A percentile compares a stretch with the other conserved stretches of the same genome.
Evolutionary conservation across 2,888 invertebrate species (phyloP).

Genomic region (Chloroclysta siterata): DNA sequence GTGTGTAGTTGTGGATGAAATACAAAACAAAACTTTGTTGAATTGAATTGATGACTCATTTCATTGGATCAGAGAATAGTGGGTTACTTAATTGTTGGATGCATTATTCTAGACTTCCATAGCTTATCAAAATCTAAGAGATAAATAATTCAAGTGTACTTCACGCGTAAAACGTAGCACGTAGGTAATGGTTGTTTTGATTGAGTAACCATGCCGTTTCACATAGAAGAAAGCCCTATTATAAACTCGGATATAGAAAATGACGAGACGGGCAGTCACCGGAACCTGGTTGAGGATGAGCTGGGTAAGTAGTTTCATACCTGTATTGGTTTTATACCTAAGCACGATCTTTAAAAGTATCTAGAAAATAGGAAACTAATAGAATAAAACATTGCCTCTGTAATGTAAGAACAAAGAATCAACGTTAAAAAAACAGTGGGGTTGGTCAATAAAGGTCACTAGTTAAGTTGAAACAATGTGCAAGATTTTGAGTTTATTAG

Average conservation of each 20-base stretch:
- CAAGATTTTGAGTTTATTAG: too few species aligned
- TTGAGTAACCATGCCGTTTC: slow-evolving; percentile 65
- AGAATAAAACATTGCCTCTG: not conserved
- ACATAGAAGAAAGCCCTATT: slow-evolving; percentile 74
- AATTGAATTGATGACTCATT: slow-evolving; percentile 33
- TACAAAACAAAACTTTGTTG: slow-evolving; percentile 22
- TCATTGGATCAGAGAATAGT: slow-evolving; percentile 18
- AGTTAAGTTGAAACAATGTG: too few species aligned
- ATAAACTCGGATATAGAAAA: slow-evolving; percentile 76
- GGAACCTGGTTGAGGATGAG: slow-evolving; percentile 68
- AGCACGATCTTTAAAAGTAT: not conserved
- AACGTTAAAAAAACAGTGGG: not conserved
- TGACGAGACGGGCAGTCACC: slow-evolving; percentile 70
- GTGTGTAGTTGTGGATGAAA: not conserved
- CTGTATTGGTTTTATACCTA: not conserved
- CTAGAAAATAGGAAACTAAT: not conserved
- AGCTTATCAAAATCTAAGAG: not conserved
- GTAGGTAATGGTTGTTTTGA: slow-evolving; percentile 50
- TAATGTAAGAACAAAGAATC: not conserved
- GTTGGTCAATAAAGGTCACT: not conserved
- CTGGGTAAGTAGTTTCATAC: slow-evolving; percentile 53
- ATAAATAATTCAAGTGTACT: slow-evolving; percentile 3
- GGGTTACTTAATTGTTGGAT: not conserved
- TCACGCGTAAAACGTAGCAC: not conserved
- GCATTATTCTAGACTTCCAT: not conserved